Evolutionary conservation across 1,140 invertebrate genomes (phyloP).

Genomic region (Glomeris maerens): DNA sequence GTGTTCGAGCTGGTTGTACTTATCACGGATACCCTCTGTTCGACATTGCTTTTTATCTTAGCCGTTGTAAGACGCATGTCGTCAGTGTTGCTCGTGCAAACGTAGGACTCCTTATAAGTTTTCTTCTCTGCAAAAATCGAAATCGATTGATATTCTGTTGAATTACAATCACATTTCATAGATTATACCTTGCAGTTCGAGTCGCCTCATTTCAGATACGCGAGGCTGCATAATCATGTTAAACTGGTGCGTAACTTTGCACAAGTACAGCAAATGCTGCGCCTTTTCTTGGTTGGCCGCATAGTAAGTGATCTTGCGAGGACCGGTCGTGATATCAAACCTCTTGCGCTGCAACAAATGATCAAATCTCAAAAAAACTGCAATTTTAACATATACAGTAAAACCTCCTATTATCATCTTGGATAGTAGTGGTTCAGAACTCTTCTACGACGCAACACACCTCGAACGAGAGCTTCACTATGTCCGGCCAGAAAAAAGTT

Average conservation of each 20-base stretch:
- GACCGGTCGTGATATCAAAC: slow-evolving; percentile 70
- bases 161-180: too few relatives aligned
- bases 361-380: too few relatives aligned
- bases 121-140: slow-evolving; percentile 26
- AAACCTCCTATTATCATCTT: not conserved
- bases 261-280: slow-evolving; percentile 71
- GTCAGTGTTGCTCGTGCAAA: slow-evolving; percentile 29
- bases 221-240: slow-evolving; percentile 78
- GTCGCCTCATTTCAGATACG: slow-evolving; percentile 56
- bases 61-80: slow-evolving; percentile 17
- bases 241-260: slow-evolving; percentile 84
- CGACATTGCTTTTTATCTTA: slow-evolving; percentile 25
- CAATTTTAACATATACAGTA: too few relatives aligned
- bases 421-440: not conserved
- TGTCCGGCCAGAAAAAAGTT: slow-evolving; percentile 81
- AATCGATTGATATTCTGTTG: not conserved
- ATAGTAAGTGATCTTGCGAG: slow-evolving; percentile 68
- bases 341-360: slow-evolving; percentile 66
- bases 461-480: slow-evolving; percentile 84
- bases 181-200: slow-evolving; percentile 56
- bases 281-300: slow-evolving; percentile 82
- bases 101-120: slow-evolving; percentile 33
- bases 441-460: slow-evolving; percentile 43
- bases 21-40: slow-evolving; percentile 78
- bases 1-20: slow-evolving; percentile 85